Percentiles rank a stretch among this genome's conserved stretches.
Conservation (phyloP, 2,797 vertebrate genomes). For the Periparus ater region DNA sequence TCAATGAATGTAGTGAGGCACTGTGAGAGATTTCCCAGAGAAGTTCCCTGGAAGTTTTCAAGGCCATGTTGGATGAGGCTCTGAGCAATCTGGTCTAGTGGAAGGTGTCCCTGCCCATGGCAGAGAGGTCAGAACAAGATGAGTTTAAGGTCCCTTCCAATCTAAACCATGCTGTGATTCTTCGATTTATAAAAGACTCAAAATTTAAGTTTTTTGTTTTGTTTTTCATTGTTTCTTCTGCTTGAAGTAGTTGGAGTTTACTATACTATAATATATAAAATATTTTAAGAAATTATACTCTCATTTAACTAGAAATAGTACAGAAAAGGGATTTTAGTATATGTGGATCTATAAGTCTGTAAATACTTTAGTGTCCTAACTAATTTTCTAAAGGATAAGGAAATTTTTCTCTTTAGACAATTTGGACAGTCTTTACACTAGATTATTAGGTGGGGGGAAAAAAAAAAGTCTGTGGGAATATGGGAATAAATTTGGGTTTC, state of each 20-base stretch:
- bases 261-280: not conserved
- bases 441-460: not conserved
- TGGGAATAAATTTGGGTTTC: not conserved
- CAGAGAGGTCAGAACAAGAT: not conserved
- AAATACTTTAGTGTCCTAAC: not conserved
- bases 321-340: not conserved
- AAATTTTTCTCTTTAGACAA: not conserved
- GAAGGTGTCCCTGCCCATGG: not conserved
- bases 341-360: not conserved
- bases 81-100: not conserved
- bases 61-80: not conserved
- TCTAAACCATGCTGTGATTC: not conserved
- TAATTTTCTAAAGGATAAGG: not conserved
- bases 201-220: not conserved
- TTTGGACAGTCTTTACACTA: not conserved
- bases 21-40: not conserved
- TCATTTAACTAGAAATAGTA: not conserved
- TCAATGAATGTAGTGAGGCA: not conserved
- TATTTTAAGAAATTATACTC: not conserved
- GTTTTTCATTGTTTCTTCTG: not conserved
- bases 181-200: not conserved
- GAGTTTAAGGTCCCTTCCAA: not conserved
- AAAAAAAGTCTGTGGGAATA: not conserved
- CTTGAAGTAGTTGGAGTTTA: not conserved
- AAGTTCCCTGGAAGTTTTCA: not conserved